Evolutionary conservation across 2,888 invertebrate genomes (phyloP), one percentile per base, ranked within the genome.

Genomic region (Mesochorus sp.): DNA sequence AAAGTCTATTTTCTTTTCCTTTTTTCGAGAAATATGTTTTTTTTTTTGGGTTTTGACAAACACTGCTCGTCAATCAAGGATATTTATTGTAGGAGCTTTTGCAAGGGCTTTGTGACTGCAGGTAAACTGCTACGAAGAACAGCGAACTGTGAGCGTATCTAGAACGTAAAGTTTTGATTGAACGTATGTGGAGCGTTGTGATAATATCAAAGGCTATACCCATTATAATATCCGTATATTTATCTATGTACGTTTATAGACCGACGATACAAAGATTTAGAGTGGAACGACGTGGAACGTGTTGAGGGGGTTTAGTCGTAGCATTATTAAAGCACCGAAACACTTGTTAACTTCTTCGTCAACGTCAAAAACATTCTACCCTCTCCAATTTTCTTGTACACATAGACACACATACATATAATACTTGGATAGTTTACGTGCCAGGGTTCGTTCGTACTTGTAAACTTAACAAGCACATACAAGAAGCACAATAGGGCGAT

Each of bases 221-320:
- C 62, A 42, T 31, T 10, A n/a, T n/a, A 8, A n/a, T n/a, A 14
- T 19, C 31, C 51, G 39, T 28, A 1, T n/a, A 10, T 31, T 10
- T 57, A 31, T 47, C 4, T 47, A 37, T 49, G 17, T 44, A 51
- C 44, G n/a, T 51, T 39, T 61, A 44, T 66, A 47, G 28, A 8
- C 26, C 14, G 34, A 34, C 34, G 34, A 67, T 67, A 34, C 74
- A 53, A 68, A 61, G 53, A 61, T 75, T 75, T 75, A 68, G 21
- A 24, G 19, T 10, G n/a, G n/a, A 59, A 34, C 37, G 34, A 10
- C 4, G 8, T 47, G 24, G 1, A 51, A 17, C 5, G 28, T 19
- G 31, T 51, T 19, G 42, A 10, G 34, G 2, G 26, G 24, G 28
- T 4, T 21, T 21, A 21, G 24, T 14, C 24, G 21, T 31, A 10